Evolutionary conservation across 2,113 vertebrate genomes (phyloP).

Genomic region (Bubo blakistoni): DNA sequence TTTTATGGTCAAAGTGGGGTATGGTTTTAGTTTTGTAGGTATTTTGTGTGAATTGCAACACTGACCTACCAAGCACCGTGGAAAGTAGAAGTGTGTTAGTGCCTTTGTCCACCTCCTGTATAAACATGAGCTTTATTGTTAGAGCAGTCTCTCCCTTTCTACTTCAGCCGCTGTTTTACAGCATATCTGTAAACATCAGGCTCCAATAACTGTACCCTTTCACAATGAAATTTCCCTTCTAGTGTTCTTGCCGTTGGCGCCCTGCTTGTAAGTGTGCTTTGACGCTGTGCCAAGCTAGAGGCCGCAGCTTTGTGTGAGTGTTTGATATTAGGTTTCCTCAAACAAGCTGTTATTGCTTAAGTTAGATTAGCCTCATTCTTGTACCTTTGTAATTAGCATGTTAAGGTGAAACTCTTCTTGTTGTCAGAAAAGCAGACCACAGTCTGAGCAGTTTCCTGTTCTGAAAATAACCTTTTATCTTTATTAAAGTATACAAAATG

Average conservation of each 20-base stretch:
- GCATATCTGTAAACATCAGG: not conserved
- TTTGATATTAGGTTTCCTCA: not conserved
- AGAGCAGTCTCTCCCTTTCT: not conserved
- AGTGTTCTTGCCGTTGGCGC: not conserved
- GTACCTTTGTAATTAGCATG: not conserved
- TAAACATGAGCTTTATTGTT: not conserved
- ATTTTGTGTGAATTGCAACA: not conserved
- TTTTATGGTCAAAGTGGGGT: fast-evolving
- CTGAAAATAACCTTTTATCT: not conserved
- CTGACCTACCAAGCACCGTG: not conserved
- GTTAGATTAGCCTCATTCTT: not conserved
- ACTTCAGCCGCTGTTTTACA: not conserved
- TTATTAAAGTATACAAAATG: not conserved
- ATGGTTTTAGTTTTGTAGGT: not conserved
- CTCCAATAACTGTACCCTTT: not conserved
- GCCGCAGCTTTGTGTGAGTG: not conserved
- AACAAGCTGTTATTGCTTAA: not conserved
- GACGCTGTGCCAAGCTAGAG: not conserved
- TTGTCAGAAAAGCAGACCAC: not conserved
- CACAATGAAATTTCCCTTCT: not conserved
- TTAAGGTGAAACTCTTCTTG: not conserved
- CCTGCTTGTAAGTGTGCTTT: not conserved
- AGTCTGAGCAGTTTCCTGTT: not conserved
- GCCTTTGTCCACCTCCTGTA: not conserved
- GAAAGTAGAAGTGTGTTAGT: not conserved